Evolutionary conservation across 2,888 invertebrate genomes (phyloP), one percentile per base, ranked within the genome.

Genomic region (Rhagophthalmus giganteus): DNA sequence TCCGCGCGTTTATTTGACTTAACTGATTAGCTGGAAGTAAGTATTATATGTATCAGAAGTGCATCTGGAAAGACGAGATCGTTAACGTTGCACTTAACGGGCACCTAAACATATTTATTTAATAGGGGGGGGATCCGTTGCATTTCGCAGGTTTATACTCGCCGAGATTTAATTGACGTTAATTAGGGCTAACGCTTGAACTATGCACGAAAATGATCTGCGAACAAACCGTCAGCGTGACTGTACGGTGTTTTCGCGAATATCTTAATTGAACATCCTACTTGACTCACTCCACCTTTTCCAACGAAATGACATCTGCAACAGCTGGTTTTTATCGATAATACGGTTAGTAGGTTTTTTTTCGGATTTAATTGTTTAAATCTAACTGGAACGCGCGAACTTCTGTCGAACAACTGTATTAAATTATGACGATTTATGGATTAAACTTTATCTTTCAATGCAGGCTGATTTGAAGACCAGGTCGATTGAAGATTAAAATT

Each of bases 1-100:
- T 47, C 39, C 39, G 46, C 24, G 24, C 13, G 10, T 35, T 25
- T 14, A 32, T 41, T 13, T 26, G 12, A 6, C n/a, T 33, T 11
- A 10, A 12, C 30, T 11, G 12, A 30, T 9, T 30, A 30, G 30
- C 7, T 12, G 8, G 12, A 12, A 12, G 11, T 11, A 30, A 11
- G 11, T 13, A 30, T 7, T 5, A n/a, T n/a, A n/a, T n/a, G n/a
- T n/a, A n/a, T n/a, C n/a, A n/a, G n/a, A n/a, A n/a, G n/a, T n/a
- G n/a, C n/a, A n/a, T n/a, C n/a, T n/a, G n/a, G n/a, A n/a, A n/a
- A n/a, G n/a, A n/a, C n/a, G n/a, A n/a, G n/a, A n/a, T n/a, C n/a
- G n/a, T n/a, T n/a, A n/a, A n/a, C n/a, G n/a, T n/a, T n/a, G n/a
- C n/a, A n/a, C n/a, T n/a, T n/a, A n/a, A n/a, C n/a, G n/a, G 20